Evolutionary conservation across 1,140 invertebrate species (phyloP), one percentile per base, ranked within the genome.

Genomic region (Armadillidium nasatum): DNA sequence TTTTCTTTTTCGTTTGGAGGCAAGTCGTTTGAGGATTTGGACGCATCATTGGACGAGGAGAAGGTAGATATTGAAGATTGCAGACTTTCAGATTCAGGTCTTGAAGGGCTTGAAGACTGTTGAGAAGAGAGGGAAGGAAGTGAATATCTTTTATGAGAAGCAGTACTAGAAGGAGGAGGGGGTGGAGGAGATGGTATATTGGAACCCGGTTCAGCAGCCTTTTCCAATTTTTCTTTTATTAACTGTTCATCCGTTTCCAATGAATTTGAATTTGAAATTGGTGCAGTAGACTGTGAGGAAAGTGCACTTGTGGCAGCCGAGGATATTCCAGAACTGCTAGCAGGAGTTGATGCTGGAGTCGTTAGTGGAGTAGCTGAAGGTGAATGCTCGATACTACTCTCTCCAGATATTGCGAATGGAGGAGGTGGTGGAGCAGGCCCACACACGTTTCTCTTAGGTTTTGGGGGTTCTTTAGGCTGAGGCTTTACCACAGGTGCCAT

Each of bases 281-380:
- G 73, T 15, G 76, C 76, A 21, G 74, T 68, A 22, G 71, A 74
- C 11, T 68, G 22, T 33, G 77, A 60, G 19, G 50, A 75, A 74
- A 69, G 73, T 19, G 73, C 21, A 69, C 75, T 46, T 13, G 60
- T 21, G 23, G 84, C 70, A 79, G 82, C 83, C 21, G 82, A 50
- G 72, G 78, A 71, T 71, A 84, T 81, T 79, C 84, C 66, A 82
- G 80, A 80, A 67, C 77, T 86, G 84, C 78, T 85, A 81, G 78
- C 86, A 85, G 71, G 44, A 21, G 33, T 44, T n/a, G 44, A 11
- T 43, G 75, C 68, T 10, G 75, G 75, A 50, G 75, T 71, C 4
- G 46, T 23, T 44, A 72, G n/a, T 15, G 75, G 68, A 45, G 78
- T 43, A 46, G 67, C 44, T 33, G 78, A 44, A 33, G 74, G 45